Percentiles rank a stretch among this genome's conserved stretches.
Conservation (phyloP, 2,888 invertebrate species). For the Belgica antarctica region DNA sequence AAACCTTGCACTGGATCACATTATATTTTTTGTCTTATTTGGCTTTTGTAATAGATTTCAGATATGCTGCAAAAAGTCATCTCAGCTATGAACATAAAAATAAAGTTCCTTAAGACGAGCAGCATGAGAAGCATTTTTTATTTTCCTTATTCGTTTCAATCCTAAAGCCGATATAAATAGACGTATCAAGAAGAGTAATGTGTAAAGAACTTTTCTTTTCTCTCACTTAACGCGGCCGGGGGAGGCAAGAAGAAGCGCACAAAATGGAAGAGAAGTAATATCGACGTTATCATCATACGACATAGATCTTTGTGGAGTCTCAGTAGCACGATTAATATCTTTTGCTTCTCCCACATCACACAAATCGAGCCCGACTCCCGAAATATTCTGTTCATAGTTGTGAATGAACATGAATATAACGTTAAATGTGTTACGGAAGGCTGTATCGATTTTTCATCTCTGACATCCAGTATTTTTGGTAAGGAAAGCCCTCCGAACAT, state of each 20-base stretch:
- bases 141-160: neutral
- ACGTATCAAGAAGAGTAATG: neutral
- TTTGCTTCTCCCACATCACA: neutral
- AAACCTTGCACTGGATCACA: neutral
- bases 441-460: neutral
- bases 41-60: neutral
- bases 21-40: too few species aligned
- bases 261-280: neutral
- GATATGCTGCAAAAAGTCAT: neutral
- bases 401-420: neutral
- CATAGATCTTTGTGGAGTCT: neutral
- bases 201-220: neutral
- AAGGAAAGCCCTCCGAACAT: neutral
- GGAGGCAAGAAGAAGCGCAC: neutral
- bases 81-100: neutral
- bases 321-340: slow-evolving; percentile 2
- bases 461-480: neutral
- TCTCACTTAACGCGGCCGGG: neutral
- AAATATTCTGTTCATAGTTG: neutral
- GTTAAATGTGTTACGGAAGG: slow-evolving; percentile 9
- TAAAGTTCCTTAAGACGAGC: neutral
- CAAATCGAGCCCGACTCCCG: neutral
- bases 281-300: slow-evolving; percentile 1
- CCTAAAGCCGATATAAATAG: neutral
- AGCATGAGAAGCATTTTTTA: neutral